phyloP scores from a whole-genome alignment of 2,113 vertebrate genomes.

The Eretmodus cyanostictus region DNA sequence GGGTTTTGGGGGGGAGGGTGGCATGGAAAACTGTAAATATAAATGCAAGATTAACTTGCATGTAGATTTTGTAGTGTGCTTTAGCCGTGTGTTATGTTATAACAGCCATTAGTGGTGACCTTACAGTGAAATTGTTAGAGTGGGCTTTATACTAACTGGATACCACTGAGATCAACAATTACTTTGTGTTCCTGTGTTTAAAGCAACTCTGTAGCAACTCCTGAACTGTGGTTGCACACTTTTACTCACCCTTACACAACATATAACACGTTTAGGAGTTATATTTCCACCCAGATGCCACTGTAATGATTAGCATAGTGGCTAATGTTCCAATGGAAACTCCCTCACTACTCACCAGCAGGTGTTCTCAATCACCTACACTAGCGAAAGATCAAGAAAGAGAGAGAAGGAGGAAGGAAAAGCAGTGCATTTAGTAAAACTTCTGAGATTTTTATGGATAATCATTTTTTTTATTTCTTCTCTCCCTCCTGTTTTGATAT shows the following conservation, averaged over 20 bases:
- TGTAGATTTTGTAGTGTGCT: not conserved
- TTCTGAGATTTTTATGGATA: not conserved
- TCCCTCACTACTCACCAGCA: constrained; percentile 55
- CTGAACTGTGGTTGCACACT: constrained; percentile 27
- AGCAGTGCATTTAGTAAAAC: not conserved
- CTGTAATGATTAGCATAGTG: constrained; percentile 62
- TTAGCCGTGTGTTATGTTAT: not conserved
- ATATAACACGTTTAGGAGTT: not conserved
- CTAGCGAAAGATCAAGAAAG: not conserved
- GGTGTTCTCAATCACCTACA: constrained; percentile 42
- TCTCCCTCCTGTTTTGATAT: not conserved
- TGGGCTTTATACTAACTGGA: not conserved
- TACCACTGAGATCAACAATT: not conserved
- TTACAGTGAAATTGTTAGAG: not conserved
- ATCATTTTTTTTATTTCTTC: not conserved
- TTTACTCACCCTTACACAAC: constrained; percentile 19
- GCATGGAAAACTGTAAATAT: not conserved
- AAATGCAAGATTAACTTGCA: not conserved
- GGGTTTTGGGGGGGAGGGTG: not conserved
- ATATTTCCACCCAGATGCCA: constrained; percentile 50
- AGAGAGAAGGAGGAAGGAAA: not conserved
- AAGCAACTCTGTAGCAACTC: constrained; percentile 46
- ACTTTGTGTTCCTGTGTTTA: constrained; percentile 37
- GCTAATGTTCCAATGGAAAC: constrained; percentile 66
- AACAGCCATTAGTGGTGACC: not conserved